Evolutionary conservation across 1,140 invertebrate genomes (phyloP), one percentile per base, ranked within the genome.

Genomic region (Chironomus striatipennis): DNA sequence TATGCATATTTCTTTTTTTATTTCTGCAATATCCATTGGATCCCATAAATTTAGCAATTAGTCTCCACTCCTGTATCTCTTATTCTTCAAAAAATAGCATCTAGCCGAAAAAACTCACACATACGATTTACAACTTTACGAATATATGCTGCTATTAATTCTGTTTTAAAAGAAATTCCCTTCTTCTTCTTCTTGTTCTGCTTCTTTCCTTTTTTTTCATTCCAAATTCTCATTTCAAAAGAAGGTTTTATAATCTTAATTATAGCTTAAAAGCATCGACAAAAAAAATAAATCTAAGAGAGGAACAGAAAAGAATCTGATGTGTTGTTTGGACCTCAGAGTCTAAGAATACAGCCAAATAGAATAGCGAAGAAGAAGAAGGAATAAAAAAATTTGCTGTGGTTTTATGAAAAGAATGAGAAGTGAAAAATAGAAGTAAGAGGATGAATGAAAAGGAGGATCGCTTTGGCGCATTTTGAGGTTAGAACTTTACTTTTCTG

Each of bases 211-310:
- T 57, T 57, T 57, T 57, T 57, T n/a, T 10, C 47, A 57, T 57
- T n/a, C 47, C 47, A 57, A 34, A 57, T 57, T 70, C 65, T 10
- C 17, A 21, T 21, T 20, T 21, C 65, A 70, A 70, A 70, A 70
- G 65, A 21, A 70, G 65, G 65, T 10, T 70, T 70, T 70, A 70
- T 70, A 70, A 70, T 70, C 65, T 70, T 70, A 70, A 70, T 70
- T 70, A 70, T 70, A 70, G 65, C 65, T 70, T 70, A 70, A 70
- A 70, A 70, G 65, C 65, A 70, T 70, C 65, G 65, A 18, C 65
- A 70, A 57, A 57, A 57, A 57, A n/a, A 34, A 34, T 34, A 34
- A 34, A 34, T 34, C 24, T 34, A 34, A 34, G 24, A 34, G 24
- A 34, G 24, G 24, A 34, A 34, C 24, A 34, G 24, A 34, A 34